Conservation (phyloP, 1,140 invertebrate genomes). For the Leucophenga varia region DNA sequence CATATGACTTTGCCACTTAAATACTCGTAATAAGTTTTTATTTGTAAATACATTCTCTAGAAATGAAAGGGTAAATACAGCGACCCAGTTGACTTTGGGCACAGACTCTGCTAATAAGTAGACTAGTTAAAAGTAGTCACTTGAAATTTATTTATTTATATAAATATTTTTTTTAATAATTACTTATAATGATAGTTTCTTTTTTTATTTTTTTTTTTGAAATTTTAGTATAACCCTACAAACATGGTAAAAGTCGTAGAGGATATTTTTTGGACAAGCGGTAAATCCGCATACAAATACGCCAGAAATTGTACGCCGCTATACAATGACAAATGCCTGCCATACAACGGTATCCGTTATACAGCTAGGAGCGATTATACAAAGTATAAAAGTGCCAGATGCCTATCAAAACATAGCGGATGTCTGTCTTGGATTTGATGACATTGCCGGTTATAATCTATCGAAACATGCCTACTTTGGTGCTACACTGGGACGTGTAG, state of each 20-base stretch:
- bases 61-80: too few relatives aligned
- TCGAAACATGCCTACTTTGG: slow-evolving; percentile 76
- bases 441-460: slow-evolving; percentile 59
- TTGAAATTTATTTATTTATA: too few relatives aligned
- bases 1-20: too few relatives aligned
- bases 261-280: slow-evolving; percentile 41
- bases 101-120: too few relatives aligned
- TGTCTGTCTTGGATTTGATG: slow-evolving; percentile 77
- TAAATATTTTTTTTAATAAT: too few relatives aligned
- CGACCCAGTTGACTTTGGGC: too few relatives aligned
- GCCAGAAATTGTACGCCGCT: slow-evolving; percentile 57
- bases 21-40: too few relatives aligned
- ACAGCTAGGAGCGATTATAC: slow-evolving; percentile 77
- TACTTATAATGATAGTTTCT: too few relatives aligned
- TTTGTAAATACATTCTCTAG: too few relatives aligned
- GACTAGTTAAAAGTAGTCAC: too few relatives aligned
- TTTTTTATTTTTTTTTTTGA: too few relatives aligned
- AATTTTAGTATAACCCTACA: too few relatives aligned
- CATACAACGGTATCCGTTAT: slow-evolving; percentile 66
- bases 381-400: slow-evolving; percentile 72
- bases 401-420: slow-evolving; percentile 68
- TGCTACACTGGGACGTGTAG: slow-evolving; percentile 82
- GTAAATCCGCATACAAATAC: slow-evolving; percentile 43
- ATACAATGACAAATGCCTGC: slow-evolving; percentile 64
- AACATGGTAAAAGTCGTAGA: slow-evolving; percentile 31